Base-by-base conservation (phyloP, 1,140 invertebrate species). In the Radopholus similis region DNA sequence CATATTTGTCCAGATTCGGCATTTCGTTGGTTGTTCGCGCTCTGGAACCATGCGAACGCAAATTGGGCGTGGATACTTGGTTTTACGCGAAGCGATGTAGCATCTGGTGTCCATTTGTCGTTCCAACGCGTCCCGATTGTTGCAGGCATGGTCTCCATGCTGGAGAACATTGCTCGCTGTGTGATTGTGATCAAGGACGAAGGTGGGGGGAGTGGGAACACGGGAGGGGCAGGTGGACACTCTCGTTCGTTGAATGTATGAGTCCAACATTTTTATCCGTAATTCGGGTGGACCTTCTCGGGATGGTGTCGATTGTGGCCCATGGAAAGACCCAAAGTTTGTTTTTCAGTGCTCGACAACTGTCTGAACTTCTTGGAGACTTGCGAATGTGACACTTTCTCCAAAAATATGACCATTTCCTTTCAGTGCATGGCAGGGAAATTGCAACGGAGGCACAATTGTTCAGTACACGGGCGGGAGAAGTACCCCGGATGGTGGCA, bases 21-120 rank as follows among this genome's bases (percentile, higher is more conserved):
- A 93, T 99, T 74, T 95, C 93, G 0, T 86, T 95, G 73, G 92
- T 99, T 0, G 94, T 97, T 80, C 94, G 95, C 84, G 95, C 92
- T 65, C 84, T 97, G 28, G 93, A 97, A 82, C 94, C 94, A 0
- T 95, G 92, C 77, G 91, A 92, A 77, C 93, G 93, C 83, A 95
- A 95, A 83, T 85, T 97, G 1, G 92, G 93, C 1, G 92, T 91
- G 5, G 93, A 96, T 78, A 97, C 93, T 0, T 97, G 94, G 94
- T 95, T 91, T 84, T 96, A 97, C 83, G 90, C 92, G 1, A 97
- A 97, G 83, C 84, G 93, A 69, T 96, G 92, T 83, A 92, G 13
- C 11, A 11, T 37, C 34, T 26, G 5, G 18, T 13, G 56, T 21
- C 13, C 26, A 15, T 9, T 2, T 30, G 56, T 9, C 11, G 28